Conservation (phyloP, 2,797 vertebrate species). For the Hemibagrus guttatus region DNA sequence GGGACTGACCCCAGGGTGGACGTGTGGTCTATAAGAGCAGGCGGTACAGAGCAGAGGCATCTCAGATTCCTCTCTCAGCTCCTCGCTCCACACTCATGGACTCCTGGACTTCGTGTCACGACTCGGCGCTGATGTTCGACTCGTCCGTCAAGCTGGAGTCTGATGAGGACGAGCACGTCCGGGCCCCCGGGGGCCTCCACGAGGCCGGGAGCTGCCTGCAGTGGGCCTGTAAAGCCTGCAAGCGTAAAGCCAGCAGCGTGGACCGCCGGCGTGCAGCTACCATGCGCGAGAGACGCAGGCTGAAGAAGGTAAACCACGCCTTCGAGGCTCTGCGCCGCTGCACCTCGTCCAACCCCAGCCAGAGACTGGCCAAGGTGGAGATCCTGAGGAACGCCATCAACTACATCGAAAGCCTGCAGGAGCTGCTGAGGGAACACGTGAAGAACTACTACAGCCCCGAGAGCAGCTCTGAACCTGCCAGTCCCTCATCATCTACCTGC, state of each 20-base stretch:
- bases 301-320: constrained; percentile 97
- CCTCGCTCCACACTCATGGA: constrained; percentile 75
- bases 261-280: constrained; percentile 94
- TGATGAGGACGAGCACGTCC: constrained; percentile 88
- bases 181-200: constrained; percentile 85
- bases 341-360: constrained; percentile 90
- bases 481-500: constrained; percentile 88
- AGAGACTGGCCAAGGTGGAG: constrained; percentile 96
- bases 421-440: constrained; percentile 91
- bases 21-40: constrained; percentile 84
- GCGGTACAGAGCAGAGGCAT: constrained; percentile 23
- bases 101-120: constrained; percentile 86
- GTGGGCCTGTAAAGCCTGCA: constrained; percentile 99
- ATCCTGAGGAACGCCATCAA: constrained; percentile 97
- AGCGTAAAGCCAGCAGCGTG: constrained; percentile 89
- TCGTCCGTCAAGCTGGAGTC: constrained; percentile 77
- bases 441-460: constrained; percentile 87
- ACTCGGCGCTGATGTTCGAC: constrained; percentile 79
- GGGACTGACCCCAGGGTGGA: constrained; percentile 79
- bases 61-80: constrained; percentile 33
- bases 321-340: constrained; percentile 94
- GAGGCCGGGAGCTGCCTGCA: constrained; percentile 93
- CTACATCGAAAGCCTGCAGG: constrained; percentile 96
- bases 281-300: constrained; percentile 92
- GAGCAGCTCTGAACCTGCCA: constrained; percentile 87